Evolutionary conservation across 2,888 invertebrate species (phyloP), one percentile per base, ranked within the genome.

Genomic region (Lithodes maja): DNA sequence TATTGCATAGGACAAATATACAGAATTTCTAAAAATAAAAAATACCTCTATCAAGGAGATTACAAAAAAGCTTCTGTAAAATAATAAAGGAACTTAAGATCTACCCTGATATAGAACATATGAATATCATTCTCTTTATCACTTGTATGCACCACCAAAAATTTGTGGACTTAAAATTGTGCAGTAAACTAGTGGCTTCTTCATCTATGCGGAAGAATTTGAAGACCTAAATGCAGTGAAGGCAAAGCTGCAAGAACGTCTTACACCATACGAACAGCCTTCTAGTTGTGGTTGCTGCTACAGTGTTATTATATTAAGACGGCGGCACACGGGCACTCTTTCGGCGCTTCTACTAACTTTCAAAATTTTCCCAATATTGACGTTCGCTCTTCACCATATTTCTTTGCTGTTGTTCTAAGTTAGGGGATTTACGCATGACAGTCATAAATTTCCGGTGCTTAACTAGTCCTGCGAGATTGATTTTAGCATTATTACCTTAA

Each of bases 1-100:
- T 90, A 89, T 90, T 90, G 90, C 90, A 90, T 90, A 90, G 90
- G 90, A 90, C 85, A 90, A 89, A 84, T 87, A 88, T 90, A 90
- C 88, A 85, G 84, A 86, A 89, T 82, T 82, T 85, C 86, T 88
- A 85, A 89, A 86, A 89, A 86, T 89, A 89, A 89, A 89, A 85
- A 89, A 89, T 86, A 89, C 86, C 75, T 89, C 90, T 90, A 90
- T 88, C 71, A 85, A 85, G 88, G 83, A 88, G 87, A 90, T 84
- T 86, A 86, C 84, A 86, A 88, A 90, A 90, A 86, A 88, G 75
- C 78, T 68, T 68, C 86, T 79, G 80, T 82, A 87, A 84, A 90
- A 87, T 84, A 84, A 89, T 89, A 86, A 71, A 90, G 90, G 90
- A 90, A 90, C 90, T 90, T 90, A 90, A 90, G 74, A 86, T 89